phyloP scores from a whole-genome alignment of 92 coral and sea anemone species.

The Blastomussa wellsi region DNA sequence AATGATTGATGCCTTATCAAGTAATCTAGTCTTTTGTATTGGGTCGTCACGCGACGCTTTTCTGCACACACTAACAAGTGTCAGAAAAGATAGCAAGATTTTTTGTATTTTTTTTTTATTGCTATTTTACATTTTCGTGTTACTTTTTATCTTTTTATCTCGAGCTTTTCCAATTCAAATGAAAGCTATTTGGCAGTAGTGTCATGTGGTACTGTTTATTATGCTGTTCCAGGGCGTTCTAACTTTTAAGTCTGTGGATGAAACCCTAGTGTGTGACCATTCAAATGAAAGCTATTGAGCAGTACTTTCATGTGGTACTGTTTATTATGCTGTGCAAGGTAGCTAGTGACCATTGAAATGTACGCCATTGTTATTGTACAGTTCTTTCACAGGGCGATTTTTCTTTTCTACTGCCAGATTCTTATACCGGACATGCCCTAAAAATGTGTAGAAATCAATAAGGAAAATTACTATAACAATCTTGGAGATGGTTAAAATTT shows the following conservation, averaged over 20 bases:
- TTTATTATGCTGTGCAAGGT: background rate
- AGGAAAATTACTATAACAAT: too few relatives aligned
- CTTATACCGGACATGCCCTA: too few relatives aligned
- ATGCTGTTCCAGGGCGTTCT: background rate
- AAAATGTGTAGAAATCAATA: too few relatives aligned
- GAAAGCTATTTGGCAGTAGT: background rate
- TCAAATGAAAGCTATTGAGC: background rate
- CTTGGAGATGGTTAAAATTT: too few relatives aligned
- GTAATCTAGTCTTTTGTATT: background rate
- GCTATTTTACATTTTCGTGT: too few relatives aligned
- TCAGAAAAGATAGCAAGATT: too few relatives aligned
- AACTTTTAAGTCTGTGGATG: background rate
- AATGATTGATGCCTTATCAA: background rate
- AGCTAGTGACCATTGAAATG: too few relatives aligned
- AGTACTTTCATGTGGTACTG: background rate
- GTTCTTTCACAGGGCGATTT: too few relatives aligned
- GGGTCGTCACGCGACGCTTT: background rate
- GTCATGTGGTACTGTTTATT: background rate
- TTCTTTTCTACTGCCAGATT: too few relatives aligned
- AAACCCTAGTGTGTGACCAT: background rate
- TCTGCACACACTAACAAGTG: background rate
- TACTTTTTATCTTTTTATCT: too few relatives aligned
- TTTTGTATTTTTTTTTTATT: too few relatives aligned
- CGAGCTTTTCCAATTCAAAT: background rate
- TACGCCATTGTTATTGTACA: too few relatives aligned